phyloP scores from a whole-genome alignment of 2,888 invertebrate species.

The Heliconius ethilla region DNA sequence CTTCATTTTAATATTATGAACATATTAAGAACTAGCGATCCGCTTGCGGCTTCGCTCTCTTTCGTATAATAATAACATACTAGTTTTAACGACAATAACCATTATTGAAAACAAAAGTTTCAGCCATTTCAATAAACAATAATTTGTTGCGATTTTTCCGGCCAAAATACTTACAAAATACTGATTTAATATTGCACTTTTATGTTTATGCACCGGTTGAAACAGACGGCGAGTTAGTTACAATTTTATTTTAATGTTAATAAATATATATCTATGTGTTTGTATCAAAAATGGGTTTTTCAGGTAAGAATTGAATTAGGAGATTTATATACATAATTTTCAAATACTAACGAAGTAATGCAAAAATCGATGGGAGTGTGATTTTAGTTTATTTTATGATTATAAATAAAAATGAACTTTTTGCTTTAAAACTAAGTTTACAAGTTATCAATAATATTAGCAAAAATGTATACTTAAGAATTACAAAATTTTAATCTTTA shows the following conservation, averaged over 20 bases:
- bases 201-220: too few species aligned
- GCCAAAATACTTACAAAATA: too few species aligned
- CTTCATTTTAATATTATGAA: background rate
- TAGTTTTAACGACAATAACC: too few species aligned
- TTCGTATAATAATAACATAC: too few species aligned
- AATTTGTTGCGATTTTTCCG: too few species aligned
- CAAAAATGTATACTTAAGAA: background rate
- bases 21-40: background rate
- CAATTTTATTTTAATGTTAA: background rate
- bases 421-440: conserved; percentile 1
- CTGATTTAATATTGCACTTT: too few species aligned
- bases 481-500: background rate
- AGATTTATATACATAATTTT: conserved; percentile 35
- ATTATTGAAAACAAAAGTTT: too few species aligned
- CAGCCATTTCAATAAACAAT: too few species aligned
- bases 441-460: conserved; percentile 1
- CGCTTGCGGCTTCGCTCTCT: too few species aligned
- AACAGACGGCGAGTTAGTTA: too few species aligned
- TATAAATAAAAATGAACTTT: conserved; percentile 16
- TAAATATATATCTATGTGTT: background rate
- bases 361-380: conserved; percentile 44
- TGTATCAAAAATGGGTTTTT: conserved; percentile 52
- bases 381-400: conserved; percentile 29
- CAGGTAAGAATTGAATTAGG: conserved; percentile 59
- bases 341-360: conserved; percentile 32